Evolutionary conservation across 2,888 invertebrate species (phyloP).

Genomic region (Diarsia rubi): DNA sequence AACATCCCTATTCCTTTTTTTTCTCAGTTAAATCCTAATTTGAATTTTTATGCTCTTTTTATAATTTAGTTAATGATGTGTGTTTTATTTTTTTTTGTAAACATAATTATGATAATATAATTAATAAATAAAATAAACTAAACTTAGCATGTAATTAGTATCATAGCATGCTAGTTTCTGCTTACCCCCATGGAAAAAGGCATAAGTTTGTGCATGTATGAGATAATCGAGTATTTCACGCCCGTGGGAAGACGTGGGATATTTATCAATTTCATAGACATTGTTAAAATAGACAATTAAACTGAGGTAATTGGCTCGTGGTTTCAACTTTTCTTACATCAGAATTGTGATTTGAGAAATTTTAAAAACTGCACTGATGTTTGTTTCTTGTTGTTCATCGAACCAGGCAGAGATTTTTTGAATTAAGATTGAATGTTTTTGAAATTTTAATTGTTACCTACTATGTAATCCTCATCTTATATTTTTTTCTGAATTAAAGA

Average conservation of each 20-base stretch:
- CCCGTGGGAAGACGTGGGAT: conserved; percentile 71
- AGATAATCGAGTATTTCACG: conserved; percentile 70
- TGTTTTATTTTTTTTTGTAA: too few species aligned
- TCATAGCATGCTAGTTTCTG: neutral
- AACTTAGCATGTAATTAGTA: neutral
- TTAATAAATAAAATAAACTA: too few species aligned
- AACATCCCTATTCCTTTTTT: too few species aligned
- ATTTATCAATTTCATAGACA: conserved; percentile 65
- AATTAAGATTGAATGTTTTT: neutral
- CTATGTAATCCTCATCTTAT: too few species aligned
- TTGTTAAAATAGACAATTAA: conserved; percentile 64
- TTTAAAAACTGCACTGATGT: neutral
- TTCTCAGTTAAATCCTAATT: too few species aligned
- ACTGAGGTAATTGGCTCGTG: conserved; percentile 53
- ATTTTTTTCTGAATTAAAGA: too few species aligned
- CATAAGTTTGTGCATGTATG: neutral
- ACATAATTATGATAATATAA: too few species aligned
- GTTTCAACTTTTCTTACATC: conserved; percentile 28
- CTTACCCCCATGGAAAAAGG: neutral
- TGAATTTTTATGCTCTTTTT: too few species aligned
- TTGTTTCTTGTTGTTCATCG: neutral
- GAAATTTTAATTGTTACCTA: neutral
- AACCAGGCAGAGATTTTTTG: neutral
- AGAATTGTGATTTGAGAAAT: neutral
- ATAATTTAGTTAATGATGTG: too few species aligned